Evolutionary conservation across 2,888 invertebrate species (phyloP).

Genomic region (Rhingia rostrata): DNA sequence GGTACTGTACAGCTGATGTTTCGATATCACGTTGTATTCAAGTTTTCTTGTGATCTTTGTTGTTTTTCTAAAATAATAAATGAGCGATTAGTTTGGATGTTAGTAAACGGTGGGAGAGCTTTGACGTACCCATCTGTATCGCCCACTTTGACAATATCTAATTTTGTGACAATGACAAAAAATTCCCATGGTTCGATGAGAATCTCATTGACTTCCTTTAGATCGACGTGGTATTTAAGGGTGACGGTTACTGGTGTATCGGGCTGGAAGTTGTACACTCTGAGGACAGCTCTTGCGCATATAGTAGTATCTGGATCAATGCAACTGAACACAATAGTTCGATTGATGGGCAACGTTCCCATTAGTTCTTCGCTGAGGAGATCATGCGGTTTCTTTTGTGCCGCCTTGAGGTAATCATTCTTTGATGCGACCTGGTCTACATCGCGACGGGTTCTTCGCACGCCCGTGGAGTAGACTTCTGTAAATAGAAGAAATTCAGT

Average conservation of each 20-base stretch:
- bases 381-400: conserved; percentile 78
- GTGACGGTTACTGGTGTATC: conserved; percentile 79
- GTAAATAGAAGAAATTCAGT: conserved; percentile 62
- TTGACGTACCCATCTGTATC: conserved; percentile 76
- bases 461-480: conserved; percentile 47
- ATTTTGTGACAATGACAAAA: conserved; percentile 80
- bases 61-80: conserved; percentile 73
- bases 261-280: conserved; percentile 80
- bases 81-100: conserved; percentile 34
- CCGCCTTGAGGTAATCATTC: conserved; percentile 80
- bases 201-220: conserved; percentile 81
- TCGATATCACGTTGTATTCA: conserved; percentile 82
- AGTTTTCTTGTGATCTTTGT: conserved; percentile 78
- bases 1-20: conserved; percentile 79
- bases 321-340: conserved; percentile 83
- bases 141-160: conserved; percentile 79
- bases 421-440: conserved; percentile 78
- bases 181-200: conserved; percentile 82
- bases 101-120: conserved; percentile 36
- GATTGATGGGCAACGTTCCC: conserved; percentile 80
- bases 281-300: conserved; percentile 80
- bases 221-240: conserved; percentile 80
- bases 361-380: conserved; percentile 80
- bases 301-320: conserved; percentile 79
- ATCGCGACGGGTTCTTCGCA: conserved; percentile 77